Evolutionary conservation across 1,140 invertebrate genomes (phyloP), one percentile per base, ranked within the genome.

Genomic region (Nylanderia fulva): DNA sequence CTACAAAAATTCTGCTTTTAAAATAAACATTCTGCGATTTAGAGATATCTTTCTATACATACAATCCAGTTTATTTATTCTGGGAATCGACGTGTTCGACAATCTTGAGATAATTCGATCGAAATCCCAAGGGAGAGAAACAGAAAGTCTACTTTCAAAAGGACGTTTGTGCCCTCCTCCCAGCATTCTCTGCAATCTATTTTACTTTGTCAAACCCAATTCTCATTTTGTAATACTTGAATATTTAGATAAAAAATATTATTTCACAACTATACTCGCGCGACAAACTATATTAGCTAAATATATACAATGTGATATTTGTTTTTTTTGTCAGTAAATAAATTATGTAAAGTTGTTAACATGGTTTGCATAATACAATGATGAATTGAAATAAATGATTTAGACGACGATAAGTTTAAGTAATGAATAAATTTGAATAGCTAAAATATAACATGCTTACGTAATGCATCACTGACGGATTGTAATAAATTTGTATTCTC

Each of bases 401-500:
- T 29, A 18, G 1, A 27, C 15, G 9, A 33, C 15, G 11, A 48
- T n/a, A n/a, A 54, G 2, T 7, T 71, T 33, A n/a, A n/a, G n/a
- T n/a, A 71, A 52, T n/a, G 5, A 5, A 21, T 1, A 71, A n/a
- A 48, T 29, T 48, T 48, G 2, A 63, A 27, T 6, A n/a, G n/a
- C 0, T 42, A 27, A 29, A 18, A 21, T 60, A 54, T 13, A 27
- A n/a, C 3, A 8, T 36, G 15, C 0, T 21, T 6, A 75, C 18
- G n/a, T 27, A 60, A 42, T 42, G 9, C 13, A n/a, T 39, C 21
- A 60, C 8, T 60, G 36, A 61, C 18, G 24, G 36, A 58, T 42
- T 24, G 4, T 39, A 61, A 63, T 76, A 76, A 76, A 77, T 77
- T 33, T 18, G 7, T 21, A 63, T 61, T 7, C 15, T 68, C 39